phyloP scores from a whole-genome alignment of 35 echinoderm and acorn worm species.

The Nesometra sesokonis region DNA sequence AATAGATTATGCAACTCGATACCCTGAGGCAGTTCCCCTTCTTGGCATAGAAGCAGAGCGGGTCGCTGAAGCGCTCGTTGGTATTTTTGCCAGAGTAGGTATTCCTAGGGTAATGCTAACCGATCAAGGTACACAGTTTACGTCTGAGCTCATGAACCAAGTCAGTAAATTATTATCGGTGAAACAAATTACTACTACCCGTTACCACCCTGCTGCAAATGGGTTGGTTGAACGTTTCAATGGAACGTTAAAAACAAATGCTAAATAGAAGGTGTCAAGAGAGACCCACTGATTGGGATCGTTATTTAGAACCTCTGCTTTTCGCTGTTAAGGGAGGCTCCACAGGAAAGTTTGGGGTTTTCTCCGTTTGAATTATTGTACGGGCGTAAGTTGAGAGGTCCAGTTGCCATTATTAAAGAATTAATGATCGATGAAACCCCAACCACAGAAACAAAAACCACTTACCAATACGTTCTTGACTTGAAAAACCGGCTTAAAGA shows the following conservation, averaged over 20 bases:
- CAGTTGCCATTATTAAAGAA: slow-evolving; percentile 18
- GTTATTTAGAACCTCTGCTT: slow-evolving; percentile 5
- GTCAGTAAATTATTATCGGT: not conserved
- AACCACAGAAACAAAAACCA: not conserved
- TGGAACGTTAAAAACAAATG: not conserved
- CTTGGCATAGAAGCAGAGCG: slow-evolving; percentile 41
- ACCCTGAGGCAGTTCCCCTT: slow-evolving; percentile 31
- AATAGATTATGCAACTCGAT: slow-evolving; percentile 16
- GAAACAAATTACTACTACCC: not conserved
- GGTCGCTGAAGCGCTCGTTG: slow-evolving; percentile 37
- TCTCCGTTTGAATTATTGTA: slow-evolving; percentile 45
- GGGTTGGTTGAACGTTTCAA: not conserved
- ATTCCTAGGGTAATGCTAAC: slow-evolving; percentile 39
- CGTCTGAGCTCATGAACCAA: slow-evolving; percentile 12
- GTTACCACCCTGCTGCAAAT: not conserved
- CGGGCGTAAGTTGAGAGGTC: slow-evolving; percentile 24
- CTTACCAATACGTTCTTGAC: too few relatives aligned
- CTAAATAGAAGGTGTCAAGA: not conserved
- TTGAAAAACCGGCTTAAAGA: not conserved
- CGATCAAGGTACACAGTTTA: slow-evolving; percentile 42
- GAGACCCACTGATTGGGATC: slow-evolving; percentile 14
- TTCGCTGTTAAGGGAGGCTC: slow-evolving; percentile 1
- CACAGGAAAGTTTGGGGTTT: slow-evolving; percentile 20
- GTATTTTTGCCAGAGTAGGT: slow-evolving; percentile 27
- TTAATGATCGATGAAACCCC: slow-evolving; percentile 6